Conservation (phyloP, 2,113 vertebrate species). For the Isurus oxyrinchus region DNA sequence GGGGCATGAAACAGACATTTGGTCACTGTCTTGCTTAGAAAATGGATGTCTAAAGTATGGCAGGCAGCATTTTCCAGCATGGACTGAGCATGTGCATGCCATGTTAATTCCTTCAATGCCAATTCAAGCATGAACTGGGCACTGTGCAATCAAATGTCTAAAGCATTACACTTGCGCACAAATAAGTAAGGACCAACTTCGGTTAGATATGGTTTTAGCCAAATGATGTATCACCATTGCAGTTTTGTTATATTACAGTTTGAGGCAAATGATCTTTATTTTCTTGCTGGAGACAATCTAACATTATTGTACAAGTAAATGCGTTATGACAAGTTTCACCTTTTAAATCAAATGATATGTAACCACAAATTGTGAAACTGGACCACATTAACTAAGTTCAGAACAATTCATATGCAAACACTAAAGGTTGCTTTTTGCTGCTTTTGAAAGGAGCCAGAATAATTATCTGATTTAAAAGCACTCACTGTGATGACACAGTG, state of each 20-base stretch:
- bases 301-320: neutral
- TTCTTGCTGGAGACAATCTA: neutral
- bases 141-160: neutral
- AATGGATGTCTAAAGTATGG: neutral
- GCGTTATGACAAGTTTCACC: slow-evolving; percentile 10
- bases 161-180: neutral
- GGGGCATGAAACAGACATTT: neutral
- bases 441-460: slow-evolving; percentile 35
- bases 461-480: slow-evolving; percentile 36
- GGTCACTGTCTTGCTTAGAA: neutral
- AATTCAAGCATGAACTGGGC: neutral
- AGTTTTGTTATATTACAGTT: neutral
- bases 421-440: slow-evolving; percentile 31
- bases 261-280: slow-evolving; percentile 14
- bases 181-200: neutral
- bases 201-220: neutral
- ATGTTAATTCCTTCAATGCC: neutral
- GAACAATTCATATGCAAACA: slow-evolving; percentile 33
- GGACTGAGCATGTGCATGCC: neutral
- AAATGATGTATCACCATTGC: neutral
- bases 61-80: too few species aligned
- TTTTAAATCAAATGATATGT: slow-evolving; percentile 17
- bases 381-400: slow-evolving; percentile 21
- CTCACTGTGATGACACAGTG: neutral
- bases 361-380: slow-evolving; percentile 32